A percentile compares a stretch with the other conserved stretches of the same genome.
Evolutionary conservation across 2,888 invertebrate species (phyloP).

Genomic region (Teleiodes luculella): DNA sequence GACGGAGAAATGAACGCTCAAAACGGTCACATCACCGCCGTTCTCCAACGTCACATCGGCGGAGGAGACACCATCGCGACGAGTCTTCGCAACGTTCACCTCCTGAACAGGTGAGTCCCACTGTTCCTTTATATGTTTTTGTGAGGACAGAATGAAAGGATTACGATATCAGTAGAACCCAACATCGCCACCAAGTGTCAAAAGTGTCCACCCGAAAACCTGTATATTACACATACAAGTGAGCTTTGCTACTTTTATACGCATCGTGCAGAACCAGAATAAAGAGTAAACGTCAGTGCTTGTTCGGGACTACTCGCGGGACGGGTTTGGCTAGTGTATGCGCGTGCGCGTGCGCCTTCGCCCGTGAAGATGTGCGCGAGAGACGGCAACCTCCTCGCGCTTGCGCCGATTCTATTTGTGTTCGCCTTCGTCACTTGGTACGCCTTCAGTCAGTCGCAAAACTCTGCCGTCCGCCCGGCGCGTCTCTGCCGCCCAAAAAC

Average conservation of each 20-base stretch:
- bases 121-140: slow-evolving; percentile 24
- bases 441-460: slow-evolving; percentile 77
- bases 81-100: slow-evolving; percentile 70
- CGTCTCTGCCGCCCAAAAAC: slow-evolving; percentile 58
- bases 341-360: slow-evolving; percentile 75
- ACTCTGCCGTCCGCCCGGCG: slow-evolving; percentile 72
- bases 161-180: slow-evolving; percentile 49
- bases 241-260: slow-evolving; percentile 40
- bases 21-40: slow-evolving; percentile 91
- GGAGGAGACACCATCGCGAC: slow-evolving; percentile 81
- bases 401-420: slow-evolving; percentile 77
- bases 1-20: slow-evolving; percentile 89
- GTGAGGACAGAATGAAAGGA: slow-evolving; percentile 48
- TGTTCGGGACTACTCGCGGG: slow-evolving; percentile 64
- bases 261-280: slow-evolving; percentile 69
- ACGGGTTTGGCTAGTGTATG: slow-evolving; percentile 72
- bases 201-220: slow-evolving; percentile 69
- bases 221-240: slow-evolving; percentile 38
- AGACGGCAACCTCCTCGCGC: slow-evolving; percentile 76
- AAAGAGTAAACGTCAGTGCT: slow-evolving; percentile 68
- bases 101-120: slow-evolving; percentile 71
- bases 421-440: slow-evolving; percentile 75
- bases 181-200: slow-evolving; percentile 48
- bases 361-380: slow-evolving; percentile 77
- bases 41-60: slow-evolving; percentile 86